These are phyloP conservation scores for Pachydiplax longipennis DNA, from an alignment of 2,888 invertebrate species.

Conservation along the genomic window DNA sequence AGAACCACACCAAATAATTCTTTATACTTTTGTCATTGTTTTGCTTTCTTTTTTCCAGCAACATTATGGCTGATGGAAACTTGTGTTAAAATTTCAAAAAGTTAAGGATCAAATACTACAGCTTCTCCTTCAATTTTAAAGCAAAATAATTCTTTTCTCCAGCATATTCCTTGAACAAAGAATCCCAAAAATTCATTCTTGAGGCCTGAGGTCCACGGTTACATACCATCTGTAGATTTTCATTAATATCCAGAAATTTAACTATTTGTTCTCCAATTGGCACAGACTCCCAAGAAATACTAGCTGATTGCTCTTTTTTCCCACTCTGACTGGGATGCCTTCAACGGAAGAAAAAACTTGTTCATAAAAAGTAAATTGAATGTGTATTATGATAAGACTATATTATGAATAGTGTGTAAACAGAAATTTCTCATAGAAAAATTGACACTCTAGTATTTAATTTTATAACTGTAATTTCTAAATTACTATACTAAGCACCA, in stretches of 20 bases:
- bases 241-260: conserved; percentile 24
- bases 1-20: too few species aligned
- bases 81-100: neutral
- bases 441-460: too few species aligned
- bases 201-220: conserved; percentile 18
- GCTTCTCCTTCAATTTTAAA: conserved; percentile 12
- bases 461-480: too few species aligned
- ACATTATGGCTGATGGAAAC: neutral
- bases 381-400: too few species aligned
- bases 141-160: conserved; percentile 13
- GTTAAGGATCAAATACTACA: neutral
- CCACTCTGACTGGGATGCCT: neutral
- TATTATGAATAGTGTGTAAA: too few species aligned
- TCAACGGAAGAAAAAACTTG: neutral
- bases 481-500: too few species aligned
- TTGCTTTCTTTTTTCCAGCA: neutral
- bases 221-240: neutral
- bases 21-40: too few species aligned
- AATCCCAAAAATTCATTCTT: conserved; percentile 7
- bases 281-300: neutral
- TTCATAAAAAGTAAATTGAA: too few species aligned
- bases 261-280: neutral
- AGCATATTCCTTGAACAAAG: conserved; percentile 15
- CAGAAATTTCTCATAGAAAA: too few species aligned
- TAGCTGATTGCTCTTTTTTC: neutral